phyloP scores from a whole-genome alignment of 2,888 invertebrate species.

The Biston betularia region DNA sequence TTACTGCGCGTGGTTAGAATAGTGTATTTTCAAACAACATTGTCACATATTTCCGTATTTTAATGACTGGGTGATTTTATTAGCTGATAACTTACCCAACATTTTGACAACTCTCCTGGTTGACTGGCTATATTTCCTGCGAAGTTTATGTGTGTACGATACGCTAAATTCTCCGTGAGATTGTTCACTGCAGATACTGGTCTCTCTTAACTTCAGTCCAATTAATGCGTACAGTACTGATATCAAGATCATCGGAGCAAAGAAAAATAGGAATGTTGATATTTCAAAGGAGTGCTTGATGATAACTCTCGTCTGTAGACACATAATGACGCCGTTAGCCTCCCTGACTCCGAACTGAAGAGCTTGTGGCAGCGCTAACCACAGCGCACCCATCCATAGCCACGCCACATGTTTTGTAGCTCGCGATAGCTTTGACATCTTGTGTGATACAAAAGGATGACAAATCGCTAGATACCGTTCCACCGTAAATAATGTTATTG shows the following conservation, averaged over 20 bases:
- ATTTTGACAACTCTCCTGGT: conserved; percentile 91
- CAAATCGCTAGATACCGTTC: conserved; percentile 89
- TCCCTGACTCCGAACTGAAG: conserved; percentile 75
- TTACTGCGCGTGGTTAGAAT: not conserved
- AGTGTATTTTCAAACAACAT: not conserved
- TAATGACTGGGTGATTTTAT: no score
- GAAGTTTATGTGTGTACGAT: conserved; percentile 58
- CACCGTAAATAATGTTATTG: conserved; percentile 94
- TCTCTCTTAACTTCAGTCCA: conserved; percentile 86
- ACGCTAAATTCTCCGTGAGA: conserved; percentile 56
- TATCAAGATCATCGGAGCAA: conserved; percentile 91
- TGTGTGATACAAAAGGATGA: conserved; percentile 89
- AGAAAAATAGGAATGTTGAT: conserved; percentile 90
- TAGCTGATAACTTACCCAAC: conserved; percentile 86
- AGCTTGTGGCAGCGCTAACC: conserved; percentile 91
- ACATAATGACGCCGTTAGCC: conserved; percentile 75
- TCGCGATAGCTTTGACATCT: conserved; percentile 94
- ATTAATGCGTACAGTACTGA: conserved; percentile 90
- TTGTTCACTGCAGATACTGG: conserved; percentile 66
- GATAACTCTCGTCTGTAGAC: conserved; percentile 79
- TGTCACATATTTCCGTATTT: not conserved
- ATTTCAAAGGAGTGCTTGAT: conserved; percentile 89
- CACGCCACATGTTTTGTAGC: conserved; percentile 92
- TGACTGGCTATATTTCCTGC: conserved; percentile 83
- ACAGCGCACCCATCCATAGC: conserved; percentile 93